These are phyloP conservation scores for Hylaea fasciaria DNA, from an alignment of 2,888 invertebrate genomes.

Conservation along the genomic window DNA sequence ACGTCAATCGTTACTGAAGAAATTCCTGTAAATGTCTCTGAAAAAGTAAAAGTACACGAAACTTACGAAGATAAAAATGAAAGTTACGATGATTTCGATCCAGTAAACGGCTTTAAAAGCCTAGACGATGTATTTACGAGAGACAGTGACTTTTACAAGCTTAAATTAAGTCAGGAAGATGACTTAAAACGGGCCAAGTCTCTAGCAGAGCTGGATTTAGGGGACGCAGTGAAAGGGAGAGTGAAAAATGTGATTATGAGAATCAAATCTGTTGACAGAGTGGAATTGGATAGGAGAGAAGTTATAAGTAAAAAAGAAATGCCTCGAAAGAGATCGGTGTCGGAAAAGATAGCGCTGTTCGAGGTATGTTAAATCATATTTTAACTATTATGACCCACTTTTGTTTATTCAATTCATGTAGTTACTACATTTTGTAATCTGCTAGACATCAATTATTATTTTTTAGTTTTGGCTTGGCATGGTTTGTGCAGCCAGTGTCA, in stretches of 20 bases:
- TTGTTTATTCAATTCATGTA: too few relatives aligned
- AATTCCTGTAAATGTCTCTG: not conserved
- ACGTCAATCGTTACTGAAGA: not conserved
- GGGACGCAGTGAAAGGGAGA: constrained; percentile 61
- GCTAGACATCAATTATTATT: too few relatives aligned
- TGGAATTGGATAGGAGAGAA: constrained; percentile 50
- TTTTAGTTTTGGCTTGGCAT: too few relatives aligned
- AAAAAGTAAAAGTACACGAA: constrained; percentile 1
- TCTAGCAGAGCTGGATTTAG: constrained; percentile 64
- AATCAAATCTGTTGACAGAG: constrained; percentile 63
- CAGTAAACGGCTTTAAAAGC: constrained; percentile 28
- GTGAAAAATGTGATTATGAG: constrained; percentile 61
- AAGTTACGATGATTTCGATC: constrained; percentile 20
- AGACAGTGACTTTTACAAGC: constrained; percentile 25
- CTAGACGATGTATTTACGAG: constrained; percentile 24
- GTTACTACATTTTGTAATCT: too few relatives aligned
- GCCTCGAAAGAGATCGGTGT: constrained; percentile 64
- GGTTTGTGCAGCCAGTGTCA: too few relatives aligned
- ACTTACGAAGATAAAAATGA: constrained; percentile 1
- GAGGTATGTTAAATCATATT: too few relatives aligned
- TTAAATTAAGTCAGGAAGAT: constrained; percentile 32
- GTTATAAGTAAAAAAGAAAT: constrained; percentile 60
- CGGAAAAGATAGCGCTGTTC: constrained; percentile 72
- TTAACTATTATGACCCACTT: too few relatives aligned
- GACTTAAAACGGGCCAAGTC: constrained; percentile 51